Evolutionary conservation across 2,888 invertebrate species (phyloP).

Genomic region (Steinernema scapterisci): DNA sequence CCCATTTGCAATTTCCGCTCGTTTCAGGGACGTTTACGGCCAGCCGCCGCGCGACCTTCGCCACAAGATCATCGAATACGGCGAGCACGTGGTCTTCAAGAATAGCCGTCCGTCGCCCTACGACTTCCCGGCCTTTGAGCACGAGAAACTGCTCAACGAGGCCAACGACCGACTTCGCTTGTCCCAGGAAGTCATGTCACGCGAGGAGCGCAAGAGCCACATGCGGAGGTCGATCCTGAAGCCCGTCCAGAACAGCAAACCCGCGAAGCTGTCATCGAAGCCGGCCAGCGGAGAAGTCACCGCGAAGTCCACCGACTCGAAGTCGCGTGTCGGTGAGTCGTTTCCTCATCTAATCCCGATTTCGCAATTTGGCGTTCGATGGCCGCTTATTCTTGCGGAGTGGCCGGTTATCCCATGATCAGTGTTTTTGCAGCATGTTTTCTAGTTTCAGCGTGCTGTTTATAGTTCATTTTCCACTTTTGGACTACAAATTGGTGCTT

Average conservation of each 20-base stretch:
- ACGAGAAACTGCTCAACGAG: constrained; percentile 20
- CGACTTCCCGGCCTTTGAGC: constrained; percentile 40
- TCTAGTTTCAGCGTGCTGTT: no score
- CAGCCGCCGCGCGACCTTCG: constrained; percentile 36
- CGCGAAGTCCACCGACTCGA: background rate
- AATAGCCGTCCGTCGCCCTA: constrained; percentile 38
- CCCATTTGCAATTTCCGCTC: background rate
- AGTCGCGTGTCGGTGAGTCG: background rate
- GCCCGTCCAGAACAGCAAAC: background rate
- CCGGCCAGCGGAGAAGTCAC: background rate
- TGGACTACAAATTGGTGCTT: no score
- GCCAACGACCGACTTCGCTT: constrained; percentile 12
- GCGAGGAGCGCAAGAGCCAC: background rate
- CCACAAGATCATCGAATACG: constrained; percentile 34
- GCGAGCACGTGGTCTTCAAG: constrained; percentile 33
- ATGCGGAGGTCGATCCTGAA: background rate
- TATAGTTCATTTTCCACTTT: no score
- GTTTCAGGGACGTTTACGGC: constrained; percentile 38
- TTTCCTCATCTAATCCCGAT: no score
- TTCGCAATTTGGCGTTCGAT: no score
- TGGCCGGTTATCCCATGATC: no score
- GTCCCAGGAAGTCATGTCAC: background rate
- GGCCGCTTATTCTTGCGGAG: no score
- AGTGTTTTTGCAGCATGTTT: no score
- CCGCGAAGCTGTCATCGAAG: background rate